Conservation (phyloP, 2,888 invertebrate species). For the Megalurothrips usitatus region DNA sequence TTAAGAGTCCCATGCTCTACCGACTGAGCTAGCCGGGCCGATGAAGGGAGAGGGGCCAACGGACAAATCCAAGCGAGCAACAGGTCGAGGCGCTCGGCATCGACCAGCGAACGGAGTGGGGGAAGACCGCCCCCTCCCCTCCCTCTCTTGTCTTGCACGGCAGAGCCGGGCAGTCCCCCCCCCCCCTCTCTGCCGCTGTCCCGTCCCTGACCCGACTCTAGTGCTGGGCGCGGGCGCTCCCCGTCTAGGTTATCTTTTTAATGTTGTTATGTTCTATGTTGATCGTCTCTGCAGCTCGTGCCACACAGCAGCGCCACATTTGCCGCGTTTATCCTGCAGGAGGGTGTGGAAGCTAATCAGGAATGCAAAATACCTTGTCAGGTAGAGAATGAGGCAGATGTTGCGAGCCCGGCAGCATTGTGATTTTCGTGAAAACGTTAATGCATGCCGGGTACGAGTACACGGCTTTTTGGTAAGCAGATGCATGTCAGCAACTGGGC, state of each 20-base stretch:
- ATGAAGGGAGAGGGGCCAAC: neutral
- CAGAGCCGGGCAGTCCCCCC: too few species aligned
- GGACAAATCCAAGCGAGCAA: neutral
- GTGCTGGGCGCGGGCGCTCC: neutral
- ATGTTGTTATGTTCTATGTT: too few species aligned
- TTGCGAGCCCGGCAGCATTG: neutral
- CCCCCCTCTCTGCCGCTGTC: neutral
- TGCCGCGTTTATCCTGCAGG: too few species aligned
- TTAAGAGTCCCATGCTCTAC: constrained; percentile 56
- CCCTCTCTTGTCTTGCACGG: too few species aligned
- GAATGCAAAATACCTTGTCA: neutral
- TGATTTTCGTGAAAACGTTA: neutral
- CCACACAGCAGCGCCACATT: too few species aligned
- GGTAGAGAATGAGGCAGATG: neutral
- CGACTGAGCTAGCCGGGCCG: constrained; percentile 52
- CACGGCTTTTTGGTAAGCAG: neutral
- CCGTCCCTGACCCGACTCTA: neutral
- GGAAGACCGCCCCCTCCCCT: neutral
- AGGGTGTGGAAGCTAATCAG: too few species aligned
- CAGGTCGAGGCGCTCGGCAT: neutral
- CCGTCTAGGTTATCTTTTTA: neutral
- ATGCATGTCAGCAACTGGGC: neutral
- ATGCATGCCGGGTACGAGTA: neutral
- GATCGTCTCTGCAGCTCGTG: too few species aligned
- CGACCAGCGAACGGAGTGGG: neutral